These are phyloP conservation scores for Apeira syringaria DNA, from an alignment of 2,888 invertebrate genomes.

Conservation along the genomic window DNA sequence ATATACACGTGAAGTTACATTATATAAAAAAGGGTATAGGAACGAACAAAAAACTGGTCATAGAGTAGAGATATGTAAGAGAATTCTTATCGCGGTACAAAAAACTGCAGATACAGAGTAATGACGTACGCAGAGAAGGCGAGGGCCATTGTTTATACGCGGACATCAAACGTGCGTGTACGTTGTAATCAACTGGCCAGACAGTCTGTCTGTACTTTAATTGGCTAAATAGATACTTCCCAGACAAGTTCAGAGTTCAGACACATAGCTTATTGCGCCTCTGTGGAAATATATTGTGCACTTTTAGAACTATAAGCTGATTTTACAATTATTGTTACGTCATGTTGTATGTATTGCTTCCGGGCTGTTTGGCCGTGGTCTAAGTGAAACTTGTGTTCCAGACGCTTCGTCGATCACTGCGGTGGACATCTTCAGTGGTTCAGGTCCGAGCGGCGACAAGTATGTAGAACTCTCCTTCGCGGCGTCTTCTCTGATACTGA, in stretches of 20 bases:
- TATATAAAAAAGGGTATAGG: neutral
- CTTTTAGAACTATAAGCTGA: no score
- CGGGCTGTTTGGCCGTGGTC: no score
- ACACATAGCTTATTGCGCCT: no score
- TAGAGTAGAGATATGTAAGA: neutral
- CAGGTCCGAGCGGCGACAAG: no score
- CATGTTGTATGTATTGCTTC: no score
- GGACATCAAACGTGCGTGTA: neutral
- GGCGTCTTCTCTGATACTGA: no score
- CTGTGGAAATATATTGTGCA: no score
- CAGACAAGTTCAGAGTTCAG: conserved; percentile 4
- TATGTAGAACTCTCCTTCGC: no score
- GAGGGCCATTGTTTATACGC: neutral
- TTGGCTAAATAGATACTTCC: conserved; percentile 17
- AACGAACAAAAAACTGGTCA: neutral
- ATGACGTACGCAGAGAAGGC: neutral
- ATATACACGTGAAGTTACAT: neutral
- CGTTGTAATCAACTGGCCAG: conserved; percentile 12
- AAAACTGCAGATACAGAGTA: conserved; percentile 1
- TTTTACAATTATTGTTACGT: no score
- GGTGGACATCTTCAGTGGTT: no score
- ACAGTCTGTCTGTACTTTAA: conserved; percentile 12
- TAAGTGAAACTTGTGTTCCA: no score
- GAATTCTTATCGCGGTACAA: neutral
- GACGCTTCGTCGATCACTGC: no score